Conservation (phyloP, 2,113 vertebrate genomes). For the Poecile atricapillus region DNA sequence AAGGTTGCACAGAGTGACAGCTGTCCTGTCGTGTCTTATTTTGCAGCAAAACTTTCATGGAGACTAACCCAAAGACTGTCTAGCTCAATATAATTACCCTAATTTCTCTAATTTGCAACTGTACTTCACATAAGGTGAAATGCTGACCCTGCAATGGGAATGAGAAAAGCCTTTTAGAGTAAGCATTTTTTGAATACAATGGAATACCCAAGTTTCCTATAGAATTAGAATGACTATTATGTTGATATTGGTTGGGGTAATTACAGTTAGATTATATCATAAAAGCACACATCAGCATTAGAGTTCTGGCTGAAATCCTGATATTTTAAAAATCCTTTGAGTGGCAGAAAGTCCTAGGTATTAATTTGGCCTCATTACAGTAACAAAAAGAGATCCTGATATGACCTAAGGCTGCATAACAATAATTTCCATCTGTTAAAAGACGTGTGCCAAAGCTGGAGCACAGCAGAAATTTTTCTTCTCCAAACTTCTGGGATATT, state of each 20-base stretch:
- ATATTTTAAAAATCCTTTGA: constrained; percentile 29
- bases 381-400: constrained; percentile 15
- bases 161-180: neutral
- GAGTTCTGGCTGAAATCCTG: constrained; percentile 12
- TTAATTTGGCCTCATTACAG: constrained; percentile 45
- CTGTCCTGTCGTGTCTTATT: neutral
- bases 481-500: neutral
- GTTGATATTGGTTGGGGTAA: neutral
- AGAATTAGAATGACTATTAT: neutral
- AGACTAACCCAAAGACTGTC: neutral
- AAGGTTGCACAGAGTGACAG: neutral
- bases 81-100: neutral
- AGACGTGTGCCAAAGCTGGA: constrained; percentile 1
- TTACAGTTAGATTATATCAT: constrained; percentile 26
- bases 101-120: neutral
- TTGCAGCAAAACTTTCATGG: neutral
- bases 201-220: neutral
- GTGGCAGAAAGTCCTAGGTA: constrained; percentile 1
- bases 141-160: neutral
- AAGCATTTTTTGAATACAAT: neutral
- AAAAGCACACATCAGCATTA: neutral
- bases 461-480: neutral
- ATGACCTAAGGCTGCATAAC: constrained; percentile 27
- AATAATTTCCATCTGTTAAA: constrained; percentile 54
- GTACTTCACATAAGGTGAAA: neutral